Evolutionary conservation across 2,888 invertebrate genomes (phyloP).

Genomic region (Standfussiana lucernea): DNA sequence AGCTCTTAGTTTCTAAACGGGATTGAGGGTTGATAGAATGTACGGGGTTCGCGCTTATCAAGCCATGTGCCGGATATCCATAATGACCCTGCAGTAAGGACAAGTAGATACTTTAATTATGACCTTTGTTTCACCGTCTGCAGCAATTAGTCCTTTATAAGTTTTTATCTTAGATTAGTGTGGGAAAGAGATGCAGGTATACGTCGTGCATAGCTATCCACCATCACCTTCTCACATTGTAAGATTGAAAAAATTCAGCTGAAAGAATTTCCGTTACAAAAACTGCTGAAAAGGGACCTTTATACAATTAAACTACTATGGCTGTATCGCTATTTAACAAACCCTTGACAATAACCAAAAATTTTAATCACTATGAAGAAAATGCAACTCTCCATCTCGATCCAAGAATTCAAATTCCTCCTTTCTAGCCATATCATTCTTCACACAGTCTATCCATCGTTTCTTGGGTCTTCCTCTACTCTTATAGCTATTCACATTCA

Average conservation of each 20-base stretch:
- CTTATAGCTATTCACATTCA: background rate
- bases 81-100: conserved; percentile 36
- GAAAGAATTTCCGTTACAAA: background rate
- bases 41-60: conserved; percentile 12
- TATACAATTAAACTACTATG: too few species aligned
- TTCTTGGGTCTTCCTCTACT: background rate
- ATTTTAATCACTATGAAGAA: background rate
- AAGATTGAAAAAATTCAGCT: background rate
- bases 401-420: background rate
- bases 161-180: background rate
- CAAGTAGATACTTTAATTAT: background rate
- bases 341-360: background rate
- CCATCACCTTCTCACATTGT: background rate
- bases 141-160: background rate
- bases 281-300: background rate
- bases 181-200: background rate
- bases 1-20: conserved; percentile 18
- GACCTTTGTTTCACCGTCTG: background rate
- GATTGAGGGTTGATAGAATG: background rate
- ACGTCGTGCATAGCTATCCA: background rate
- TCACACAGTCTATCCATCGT: background rate
- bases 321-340: too few species aligned
- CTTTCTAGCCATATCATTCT: background rate
- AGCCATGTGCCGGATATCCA: conserved; percentile 33
- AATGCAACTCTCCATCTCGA: background rate